Evolutionary conservation across 2,797 vertebrate species (phyloP), one percentile per base, ranked within the genome.

Genomic region (Sorex maritimensis): DNA sequence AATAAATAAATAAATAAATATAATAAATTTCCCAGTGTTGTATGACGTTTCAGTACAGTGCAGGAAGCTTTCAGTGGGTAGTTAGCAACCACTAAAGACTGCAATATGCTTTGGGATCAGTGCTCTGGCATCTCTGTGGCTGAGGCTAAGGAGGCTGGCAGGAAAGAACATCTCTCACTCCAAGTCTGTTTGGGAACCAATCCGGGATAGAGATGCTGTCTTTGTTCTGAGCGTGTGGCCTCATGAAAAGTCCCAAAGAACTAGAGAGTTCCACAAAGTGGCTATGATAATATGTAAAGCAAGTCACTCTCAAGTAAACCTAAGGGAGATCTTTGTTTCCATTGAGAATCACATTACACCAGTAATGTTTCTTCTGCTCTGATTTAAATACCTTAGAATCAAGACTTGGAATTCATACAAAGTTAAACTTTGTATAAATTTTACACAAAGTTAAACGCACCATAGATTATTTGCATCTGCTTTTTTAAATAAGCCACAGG

Each of bases 351-450:
- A 72, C 0, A 0, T 71, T 41, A 91, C 8, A 44, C 85, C 61
- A 90, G 21, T 15, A 58, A 92, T 6, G 24, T 75, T 91, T 80
- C 90, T 90, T 92, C 81, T 92, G 23, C 6, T 75, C 44, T 78
- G 30, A 61, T 21, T 74, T 83, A 65, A 89, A 72, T 69, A 28
- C n/a, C 65, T 89, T 58, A 69, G 82, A 81, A 86, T 15, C 5
- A 1, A 58, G 67, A 73, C 46, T 55, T 14, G 23, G 73, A 86
- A 11, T 73, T 74, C 38, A 81, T 11, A 41, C 26, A 58, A 74
- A 82, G 34, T 41, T 72, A 68, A 88, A 84, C 21, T 19, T 15
- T 4, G 2, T 52, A 52, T 52, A 52, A 52, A 11, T 52, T 11
- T 11, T 52, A 11, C 13, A 52, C 49, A 52, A 52, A 52, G 49